phyloP scores from a whole-genome alignment of 2,113 vertebrate species.

The Melospiza georgiana region DNA sequence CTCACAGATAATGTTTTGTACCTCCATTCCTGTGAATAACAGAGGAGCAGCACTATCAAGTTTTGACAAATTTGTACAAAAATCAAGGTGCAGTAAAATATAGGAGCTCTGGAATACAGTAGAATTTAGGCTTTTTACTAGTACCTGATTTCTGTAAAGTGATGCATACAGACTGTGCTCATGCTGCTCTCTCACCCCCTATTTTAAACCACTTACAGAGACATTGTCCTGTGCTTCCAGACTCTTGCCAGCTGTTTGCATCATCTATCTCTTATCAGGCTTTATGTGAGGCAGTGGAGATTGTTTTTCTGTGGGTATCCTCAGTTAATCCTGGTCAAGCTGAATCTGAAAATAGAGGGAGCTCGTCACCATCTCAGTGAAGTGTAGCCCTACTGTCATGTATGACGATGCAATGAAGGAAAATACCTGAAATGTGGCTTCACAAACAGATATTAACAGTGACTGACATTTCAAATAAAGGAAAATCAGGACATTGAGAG shows the following conservation, averaged over 20 bases:
- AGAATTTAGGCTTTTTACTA: neutral
- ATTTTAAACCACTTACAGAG: neutral
- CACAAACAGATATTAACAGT: neutral
- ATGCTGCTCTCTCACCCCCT: accelerated
- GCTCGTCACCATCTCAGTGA: neutral
- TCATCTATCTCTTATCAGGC: neutral
- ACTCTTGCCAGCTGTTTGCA: neutral
- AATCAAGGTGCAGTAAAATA: neutral
- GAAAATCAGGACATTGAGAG: neutral
- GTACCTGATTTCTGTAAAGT: neutral
- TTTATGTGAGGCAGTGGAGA: neutral
- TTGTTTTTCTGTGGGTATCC: neutral
- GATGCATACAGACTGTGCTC: neutral
- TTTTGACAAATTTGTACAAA: neutral
- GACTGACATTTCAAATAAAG: neutral
- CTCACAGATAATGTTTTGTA: neutral
- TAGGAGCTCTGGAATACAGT: neutral
- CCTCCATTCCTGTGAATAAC: neutral
- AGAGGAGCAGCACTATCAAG: neutral
- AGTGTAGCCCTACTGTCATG: neutral
- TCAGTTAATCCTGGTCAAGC: neutral
- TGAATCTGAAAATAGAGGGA: neutral
- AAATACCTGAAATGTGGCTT: neutral
- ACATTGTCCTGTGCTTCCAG: neutral
- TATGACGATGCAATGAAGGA: neutral